Base-by-base conservation (phyloP, 2,797 vertebrate species). In the Oophaga sylvatica region DNA sequence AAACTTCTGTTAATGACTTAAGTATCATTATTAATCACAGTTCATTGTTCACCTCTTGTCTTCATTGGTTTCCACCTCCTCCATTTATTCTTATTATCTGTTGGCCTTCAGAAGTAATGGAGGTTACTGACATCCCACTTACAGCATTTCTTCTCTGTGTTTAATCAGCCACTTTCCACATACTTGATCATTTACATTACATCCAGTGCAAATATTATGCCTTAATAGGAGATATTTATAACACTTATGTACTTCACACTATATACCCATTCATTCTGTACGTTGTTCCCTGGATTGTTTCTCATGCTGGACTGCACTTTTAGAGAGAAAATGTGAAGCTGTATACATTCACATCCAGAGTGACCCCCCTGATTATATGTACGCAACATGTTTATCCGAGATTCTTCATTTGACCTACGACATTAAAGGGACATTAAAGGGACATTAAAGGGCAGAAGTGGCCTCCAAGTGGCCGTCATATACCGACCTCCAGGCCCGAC, bases 21-120 rank as follows among this genome's bases (percentile, higher is more conserved):
- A 31, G 63, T 70, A 48, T 83, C 81, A 70, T 70, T 71, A 70
- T 17, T 70, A 83, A 83, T 83, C 81, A 83, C n/a, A 53, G 45
- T 45, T 67, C 45, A 83, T 83, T 83, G 80, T 82, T 70, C 63
- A 31, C 29, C 63, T 57, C 10, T 10, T 20, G 65, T 83, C 31
- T 70, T 56, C 62, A 19, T 62, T 12, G 12, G 60, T 67, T 17
- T 19, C 48, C 65, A 53, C 41, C 80, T 56, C 8, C 53, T 70
- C 67, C 70, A 29, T 83, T 56, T 57, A 83, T 56, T 83, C 26
- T 48, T 56, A 68, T 83, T 70, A 70, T 67, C 35, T 57, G 80
- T 81, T 81, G 81, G 63, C 81, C 53, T 83, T 67, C 67, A 19
- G n/a, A 71, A 82, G 41, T 65, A 81, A 81, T 81, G 12, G 67